These are phyloP conservation scores for Lycodopsis pacificus DNA, from an alignment of 2,797 vertebrate species.

Conservation along the genomic window DNA sequence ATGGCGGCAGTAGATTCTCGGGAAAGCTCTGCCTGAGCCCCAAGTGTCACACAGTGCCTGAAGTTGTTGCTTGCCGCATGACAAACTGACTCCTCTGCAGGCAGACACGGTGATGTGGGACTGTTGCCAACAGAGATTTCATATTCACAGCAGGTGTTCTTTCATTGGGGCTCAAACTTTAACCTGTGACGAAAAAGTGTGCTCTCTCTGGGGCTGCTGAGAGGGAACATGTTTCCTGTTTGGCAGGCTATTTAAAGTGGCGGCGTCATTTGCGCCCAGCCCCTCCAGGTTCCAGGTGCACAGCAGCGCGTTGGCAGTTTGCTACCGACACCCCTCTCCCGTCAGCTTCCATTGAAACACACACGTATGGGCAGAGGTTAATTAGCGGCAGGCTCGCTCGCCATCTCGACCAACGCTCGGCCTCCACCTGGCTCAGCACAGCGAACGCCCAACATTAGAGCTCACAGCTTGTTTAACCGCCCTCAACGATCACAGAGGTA, in stretches of 20 bases:
- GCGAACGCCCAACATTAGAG: not conserved
- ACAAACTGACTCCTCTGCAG: constrained; percentile 31
- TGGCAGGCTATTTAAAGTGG: constrained; percentile 21
- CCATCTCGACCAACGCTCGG: constrained; percentile 5
- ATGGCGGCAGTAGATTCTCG: constrained; percentile 16
- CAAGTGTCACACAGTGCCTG: constrained; percentile 16
- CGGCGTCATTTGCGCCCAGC: constrained; percentile 18
- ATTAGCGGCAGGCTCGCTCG: constrained; percentile 48
- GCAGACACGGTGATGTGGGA: constrained; percentile 14
- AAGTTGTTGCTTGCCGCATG: constrained; percentile 26
- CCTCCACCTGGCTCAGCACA: not conserved
- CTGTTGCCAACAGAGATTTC: not conserved
- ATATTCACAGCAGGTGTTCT: not conserved
- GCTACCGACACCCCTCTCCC: constrained; percentile 14
- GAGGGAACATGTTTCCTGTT: constrained; percentile 8
- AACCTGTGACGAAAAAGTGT: not conserved
- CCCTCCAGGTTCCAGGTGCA: constrained; percentile 37
- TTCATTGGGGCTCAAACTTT: not conserved
- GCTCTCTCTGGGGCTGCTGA: not conserved
- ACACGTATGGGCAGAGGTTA: constrained; percentile 40
- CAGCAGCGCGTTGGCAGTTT: constrained; percentile 32
- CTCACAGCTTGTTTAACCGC: constrained; percentile 10
- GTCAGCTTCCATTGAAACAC: constrained; percentile 33
- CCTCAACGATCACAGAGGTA: constrained; percentile 9
- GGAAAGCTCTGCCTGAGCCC: not conserved